Conservation (phyloP, 2,113 vertebrate species). For the Plecotus auritus region DNA sequence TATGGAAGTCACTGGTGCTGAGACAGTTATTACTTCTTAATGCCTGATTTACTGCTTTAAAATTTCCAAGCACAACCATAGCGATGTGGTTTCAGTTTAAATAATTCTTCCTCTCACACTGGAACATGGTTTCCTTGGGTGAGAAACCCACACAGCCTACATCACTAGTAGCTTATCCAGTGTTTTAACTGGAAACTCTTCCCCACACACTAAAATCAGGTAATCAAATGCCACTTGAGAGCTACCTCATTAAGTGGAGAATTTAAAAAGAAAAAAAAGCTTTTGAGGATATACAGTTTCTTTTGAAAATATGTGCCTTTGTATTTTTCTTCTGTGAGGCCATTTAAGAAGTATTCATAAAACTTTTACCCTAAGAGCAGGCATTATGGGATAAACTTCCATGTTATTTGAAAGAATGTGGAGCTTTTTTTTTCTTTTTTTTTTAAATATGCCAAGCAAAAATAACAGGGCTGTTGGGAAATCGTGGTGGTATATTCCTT, state of each 20-base stretch:
- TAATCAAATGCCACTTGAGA: neutral
- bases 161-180: neutral
- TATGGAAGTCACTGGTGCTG: neutral
- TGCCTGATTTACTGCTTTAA: slow-evolving; percentile 36
- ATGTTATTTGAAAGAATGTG: neutral
- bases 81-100: neutral
- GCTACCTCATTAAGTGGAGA: neutral
- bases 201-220: neutral
- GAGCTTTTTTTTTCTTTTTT: neutral
- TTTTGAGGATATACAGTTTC: neutral
- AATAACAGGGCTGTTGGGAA: neutral
- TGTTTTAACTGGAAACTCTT: neutral
- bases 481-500: neutral
- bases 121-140: neutral
- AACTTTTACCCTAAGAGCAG: slow-evolving; percentile 36
- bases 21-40: neutral
- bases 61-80: neutral
- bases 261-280: neutral
- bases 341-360: slow-evolving; percentile 23
- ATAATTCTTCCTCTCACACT: neutral
- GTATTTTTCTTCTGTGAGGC: neutral
- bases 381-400: neutral
- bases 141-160: neutral
- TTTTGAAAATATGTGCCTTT: slow-evolving; percentile 26
- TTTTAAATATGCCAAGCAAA: neutral